Evolutionary conservation across 2,797 vertebrate species (phyloP).

Genomic region (Microctenopoma steveboyesi): DNA sequence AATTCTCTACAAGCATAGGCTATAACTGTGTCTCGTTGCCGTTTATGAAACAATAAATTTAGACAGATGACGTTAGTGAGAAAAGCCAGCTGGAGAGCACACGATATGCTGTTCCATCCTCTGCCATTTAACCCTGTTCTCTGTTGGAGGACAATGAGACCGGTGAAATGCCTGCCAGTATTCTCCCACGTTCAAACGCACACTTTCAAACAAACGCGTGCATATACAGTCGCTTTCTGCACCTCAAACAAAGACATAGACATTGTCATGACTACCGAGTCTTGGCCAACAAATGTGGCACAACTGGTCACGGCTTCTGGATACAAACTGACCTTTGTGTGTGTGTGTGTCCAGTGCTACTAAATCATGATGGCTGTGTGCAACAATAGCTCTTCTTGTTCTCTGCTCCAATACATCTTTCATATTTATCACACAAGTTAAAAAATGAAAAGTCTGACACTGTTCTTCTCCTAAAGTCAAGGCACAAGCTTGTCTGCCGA

Average conservation of each 20-base stretch:
- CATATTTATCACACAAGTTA: conserved; percentile 30
- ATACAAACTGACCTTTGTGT: conserved; percentile 17
- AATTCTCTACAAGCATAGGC: not conserved
- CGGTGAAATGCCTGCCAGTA: conserved; percentile 9
- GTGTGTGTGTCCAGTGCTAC: conserved; percentile 2
- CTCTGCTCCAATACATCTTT: conserved; percentile 31
- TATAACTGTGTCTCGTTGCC: not conserved
- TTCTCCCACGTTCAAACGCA: conserved; percentile 15
- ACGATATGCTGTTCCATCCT: not conserved
- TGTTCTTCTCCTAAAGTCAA: conserved; percentile 17
- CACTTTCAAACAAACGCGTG: not conserved
- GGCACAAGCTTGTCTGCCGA: conserved; percentile 11
- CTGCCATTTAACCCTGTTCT: conserved; percentile 13
- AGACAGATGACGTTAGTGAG: not conserved
- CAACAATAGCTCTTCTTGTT: conserved; percentile 49
- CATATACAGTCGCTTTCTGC: not conserved
- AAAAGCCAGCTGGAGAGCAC: not conserved
- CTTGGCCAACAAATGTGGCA: conserved; percentile 26
- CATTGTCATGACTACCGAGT: conserved; percentile 32
- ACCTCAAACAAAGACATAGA: not conserved
- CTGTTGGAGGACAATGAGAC: conserved; percentile 11
- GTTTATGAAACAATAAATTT: not conserved
- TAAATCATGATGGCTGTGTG: conserved; percentile 36
- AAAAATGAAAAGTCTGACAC: not conserved
- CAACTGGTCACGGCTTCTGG: conserved; percentile 22